A percentile compares a stretch with the other conserved stretches of the same genome.
These are phyloP conservation scores for Peromyscus nudipes DNA, from an alignment of 2,797 vertebrate genomes.

Conservation along the genomic window DNA sequence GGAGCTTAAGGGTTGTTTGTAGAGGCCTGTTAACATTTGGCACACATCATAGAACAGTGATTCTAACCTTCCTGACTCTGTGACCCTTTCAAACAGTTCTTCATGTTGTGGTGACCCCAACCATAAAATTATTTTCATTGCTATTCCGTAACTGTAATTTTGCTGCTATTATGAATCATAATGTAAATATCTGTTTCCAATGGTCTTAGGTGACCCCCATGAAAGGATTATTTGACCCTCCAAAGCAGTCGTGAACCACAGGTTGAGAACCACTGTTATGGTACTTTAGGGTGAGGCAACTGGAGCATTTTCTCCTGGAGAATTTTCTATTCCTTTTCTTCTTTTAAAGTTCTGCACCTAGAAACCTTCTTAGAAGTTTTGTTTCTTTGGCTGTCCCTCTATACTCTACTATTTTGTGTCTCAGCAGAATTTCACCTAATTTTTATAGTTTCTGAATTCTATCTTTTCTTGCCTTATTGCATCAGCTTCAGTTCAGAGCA, in stretches of 20 bases:
- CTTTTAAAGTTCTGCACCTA: background rate
- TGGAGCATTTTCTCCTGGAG: background rate
- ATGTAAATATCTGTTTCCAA: background rate
- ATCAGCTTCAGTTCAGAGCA: background rate
- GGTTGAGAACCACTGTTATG: background rate
- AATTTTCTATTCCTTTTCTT: background rate
- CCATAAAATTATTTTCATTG: background rate
- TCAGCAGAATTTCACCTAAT: background rate
- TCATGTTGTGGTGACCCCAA: background rate
- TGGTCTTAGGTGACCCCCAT: background rate
- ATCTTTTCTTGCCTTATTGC: constrained; percentile 1
- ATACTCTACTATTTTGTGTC: background rate
- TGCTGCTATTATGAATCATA: background rate
- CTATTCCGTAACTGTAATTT: background rate
- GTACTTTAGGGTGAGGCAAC: background rate
- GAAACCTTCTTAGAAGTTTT: background rate
- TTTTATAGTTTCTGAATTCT: background rate
- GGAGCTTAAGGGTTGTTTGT: background rate
- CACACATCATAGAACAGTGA: background rate
- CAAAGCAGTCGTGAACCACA: background rate
- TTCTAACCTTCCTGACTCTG: background rate
- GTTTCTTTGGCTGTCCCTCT: background rate
- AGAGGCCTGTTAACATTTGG: background rate
- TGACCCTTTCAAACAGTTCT: background rate
- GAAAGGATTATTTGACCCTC: background rate